Evolutionary conservation across 2,797 vertebrate species (phyloP), one percentile per base, ranked within the genome.

Genomic region (Staurois parvus): DNA sequence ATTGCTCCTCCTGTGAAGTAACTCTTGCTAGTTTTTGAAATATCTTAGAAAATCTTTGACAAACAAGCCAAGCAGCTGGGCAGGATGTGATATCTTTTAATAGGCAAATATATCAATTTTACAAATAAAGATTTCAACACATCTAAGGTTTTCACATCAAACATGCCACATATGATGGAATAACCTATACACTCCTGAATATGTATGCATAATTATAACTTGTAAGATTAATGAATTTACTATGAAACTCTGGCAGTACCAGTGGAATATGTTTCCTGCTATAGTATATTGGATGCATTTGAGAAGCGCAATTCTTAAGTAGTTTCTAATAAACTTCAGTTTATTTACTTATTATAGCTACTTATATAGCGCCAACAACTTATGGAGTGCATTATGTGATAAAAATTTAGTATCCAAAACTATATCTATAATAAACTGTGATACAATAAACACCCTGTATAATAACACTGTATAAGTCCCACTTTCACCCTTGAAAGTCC

Each of bases 71-170:
- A 73, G 70, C 64, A 34, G 29, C 17, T 68, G 13, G 30, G 62
- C 59, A 52, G 32, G 30, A 32, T 69, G 62, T 68, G 30, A 66
- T 29, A 75, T 75, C 28, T 67, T 68, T 69, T 80, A 80, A 85
- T 85, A 24, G 42, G 72, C 17, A 66, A 40, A 84, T 80, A 73
- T 75, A 85, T 80, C 77, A 85, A n/a, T 40, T 26, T 66, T 80
- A 59, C 62, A 80, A 85, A 75, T 80, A 26, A 37, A 80, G 42
- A 70, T 80, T 85, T 85, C 62, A 56, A 48, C 6, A 13, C 26
- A 62, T 30, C 19, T 59, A 11, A 30, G 30, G 62, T 29, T 13
- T 6, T 26, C 37, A 32, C 34, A 84, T 68, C 10, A 80, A 21
- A 73, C 28, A 67, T 72, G 37, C 26, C 15, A 78, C 12, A 19